Base-by-base conservation (phyloP, 2,113 vertebrate species). In the Etheostoma spectabile region DNA sequence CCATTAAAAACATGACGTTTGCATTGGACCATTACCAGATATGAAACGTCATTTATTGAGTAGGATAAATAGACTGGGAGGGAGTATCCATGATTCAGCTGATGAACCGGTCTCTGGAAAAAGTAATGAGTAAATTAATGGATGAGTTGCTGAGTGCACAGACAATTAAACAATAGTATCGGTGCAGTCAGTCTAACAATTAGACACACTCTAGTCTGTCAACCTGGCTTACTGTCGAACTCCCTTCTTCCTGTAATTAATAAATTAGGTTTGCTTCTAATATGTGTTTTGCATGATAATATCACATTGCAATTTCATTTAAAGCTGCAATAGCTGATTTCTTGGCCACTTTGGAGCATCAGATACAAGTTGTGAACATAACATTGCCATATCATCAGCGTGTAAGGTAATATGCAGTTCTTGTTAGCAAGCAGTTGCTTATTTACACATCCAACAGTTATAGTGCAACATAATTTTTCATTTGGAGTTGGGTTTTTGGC, bases 1-100 rank as follows among this genome's bases (percentile, higher is more conserved):
- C 64, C 68, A 51, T 87, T 89, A 82, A 85, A 84, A 77, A 70
- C 59, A 63, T 16, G 33, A 84, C 1, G 55, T 71, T 53, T 57
- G 52, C 57, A 27, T 49, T 72, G 49, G 63, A 74, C 11, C 24
- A 16, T 59, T 62, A 66, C 56, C 48, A 69, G 52, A 77, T 64
- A 66, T 82, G 51, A 69, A 68, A 85, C n/a, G 4, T 66, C 53
- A 69, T 38, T 72, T 49, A 56, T 13, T 55, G 72, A 81, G 74
- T 3, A 66, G 59, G 64, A 77, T 75, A 33, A 78, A 68, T n/a
- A 46, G 72, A 84, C 69, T 21, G 5, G 51, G 67, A 51, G 63
- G 71, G 56, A 24, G 49, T 61, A 63, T 71, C 35, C 46, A 53
- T 67, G 49, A 81, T 75, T 85, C 66, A 62, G n/a, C 62, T 73